Conservation (phyloP, 2,888 invertebrate genomes). For the Agrochola circellaris region DNA sequence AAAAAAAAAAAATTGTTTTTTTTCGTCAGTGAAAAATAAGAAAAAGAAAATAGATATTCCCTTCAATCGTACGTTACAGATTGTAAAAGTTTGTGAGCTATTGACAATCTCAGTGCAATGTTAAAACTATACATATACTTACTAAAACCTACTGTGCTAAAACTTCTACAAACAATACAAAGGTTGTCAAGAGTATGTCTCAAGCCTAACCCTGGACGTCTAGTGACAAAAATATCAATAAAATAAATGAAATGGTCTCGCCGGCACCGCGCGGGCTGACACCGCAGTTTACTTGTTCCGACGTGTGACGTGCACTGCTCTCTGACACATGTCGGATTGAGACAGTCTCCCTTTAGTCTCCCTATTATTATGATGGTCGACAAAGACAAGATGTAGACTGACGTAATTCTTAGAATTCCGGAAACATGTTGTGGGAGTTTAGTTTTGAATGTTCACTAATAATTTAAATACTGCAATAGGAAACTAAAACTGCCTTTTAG, state of each 20-base stretch:
- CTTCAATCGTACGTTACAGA: not conserved
- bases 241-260: slow-evolving; percentile 79
- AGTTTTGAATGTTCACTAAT: not conserved
- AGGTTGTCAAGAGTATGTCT: not conserved
- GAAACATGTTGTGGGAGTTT: not conserved
- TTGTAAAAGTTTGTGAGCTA: not conserved
- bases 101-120: not conserved
- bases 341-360: slow-evolving; percentile 6
- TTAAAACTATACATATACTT: not conserved
- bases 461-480: not conserved
- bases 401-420: slow-evolving; percentile 5
- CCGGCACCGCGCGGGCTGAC: slow-evolving; percentile 49
- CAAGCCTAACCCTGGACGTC: slow-evolving; percentile 43
- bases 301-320: slow-evolving; percentile 5
- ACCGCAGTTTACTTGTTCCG: slow-evolving; percentile 22
- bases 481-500: not conserved
- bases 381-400: not conserved
- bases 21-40: not conserved
- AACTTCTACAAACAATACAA: not conserved
- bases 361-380: slow-evolving; percentile 2
- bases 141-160: not conserved
- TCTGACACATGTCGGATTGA: slow-evolving; percentile 48
- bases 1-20: not conserved
- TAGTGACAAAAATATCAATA: slow-evolving; percentile 78
- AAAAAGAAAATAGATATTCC: not conserved